Percentiles rank a stretch among this genome's conserved stretches.
Evolutionary conservation across 2,113 vertebrate genomes (phyloP).

Genomic region (Prinia subflava): DNA sequence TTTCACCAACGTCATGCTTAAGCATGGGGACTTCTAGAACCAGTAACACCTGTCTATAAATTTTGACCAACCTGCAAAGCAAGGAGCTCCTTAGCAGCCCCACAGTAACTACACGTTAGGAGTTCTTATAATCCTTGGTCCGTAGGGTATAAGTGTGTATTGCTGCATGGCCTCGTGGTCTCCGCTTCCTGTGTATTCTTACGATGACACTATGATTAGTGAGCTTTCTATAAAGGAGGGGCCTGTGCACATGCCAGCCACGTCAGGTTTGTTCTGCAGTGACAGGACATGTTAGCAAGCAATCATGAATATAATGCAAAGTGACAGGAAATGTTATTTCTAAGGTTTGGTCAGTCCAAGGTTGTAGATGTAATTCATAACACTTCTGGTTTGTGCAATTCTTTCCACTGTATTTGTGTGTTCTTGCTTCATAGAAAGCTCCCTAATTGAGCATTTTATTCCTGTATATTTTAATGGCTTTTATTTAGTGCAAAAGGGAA

Average conservation of each 20-base stretch:
- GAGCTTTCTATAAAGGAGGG: slow-evolving; percentile 65
- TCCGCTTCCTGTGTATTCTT: slow-evolving; percentile 70
- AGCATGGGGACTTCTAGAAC: slow-evolving; percentile 33
- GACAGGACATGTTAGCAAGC: background rate
- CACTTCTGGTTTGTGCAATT: slow-evolving; percentile 43
- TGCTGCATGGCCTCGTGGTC: slow-evolving; percentile 73
- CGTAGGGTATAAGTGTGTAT: slow-evolving; percentile 51
- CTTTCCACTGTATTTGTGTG: slow-evolving; percentile 23
- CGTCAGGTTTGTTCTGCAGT: slow-evolving; percentile 38
- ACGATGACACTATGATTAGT: slow-evolving; percentile 50
- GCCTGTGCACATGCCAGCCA: slow-evolving; percentile 25
- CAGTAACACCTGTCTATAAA: slow-evolving; percentile 42
- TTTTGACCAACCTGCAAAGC: slow-evolving; percentile 36
- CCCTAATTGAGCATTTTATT: slow-evolving; percentile 48
- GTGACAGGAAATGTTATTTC: background rate
- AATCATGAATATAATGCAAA: background rate
- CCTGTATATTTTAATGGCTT: slow-evolving; percentile 64
- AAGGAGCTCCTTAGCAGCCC: slow-evolving; percentile 41
- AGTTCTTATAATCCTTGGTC: slow-evolving; percentile 52
- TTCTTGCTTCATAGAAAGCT: slow-evolving; percentile 57
- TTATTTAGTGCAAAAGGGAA: slow-evolving; percentile 68
- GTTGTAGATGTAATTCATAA: slow-evolving; percentile 17
- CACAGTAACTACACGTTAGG: slow-evolving; percentile 33
- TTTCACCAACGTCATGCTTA: slow-evolving; percentile 37
- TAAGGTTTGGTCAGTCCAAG: slow-evolving; percentile 14